Conservation (phyloP, 2,888 invertebrate species). For the Phalangium opilio region DNA sequence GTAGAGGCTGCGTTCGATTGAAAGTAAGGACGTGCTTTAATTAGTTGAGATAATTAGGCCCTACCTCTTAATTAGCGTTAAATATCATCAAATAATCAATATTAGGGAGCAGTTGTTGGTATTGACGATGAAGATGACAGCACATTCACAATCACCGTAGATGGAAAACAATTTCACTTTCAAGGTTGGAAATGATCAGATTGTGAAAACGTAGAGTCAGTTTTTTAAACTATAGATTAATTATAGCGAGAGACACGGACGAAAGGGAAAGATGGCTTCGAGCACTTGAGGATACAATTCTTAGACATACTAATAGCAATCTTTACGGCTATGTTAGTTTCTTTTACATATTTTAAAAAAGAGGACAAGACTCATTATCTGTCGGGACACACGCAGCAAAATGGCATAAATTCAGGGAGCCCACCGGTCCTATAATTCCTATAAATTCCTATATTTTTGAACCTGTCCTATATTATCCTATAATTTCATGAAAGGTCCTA, state of each 20-base stretch:
- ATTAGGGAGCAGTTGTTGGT: constrained; percentile 79
- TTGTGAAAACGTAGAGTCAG: neutral
- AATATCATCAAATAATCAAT: constrained; percentile 1
- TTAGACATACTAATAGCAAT: constrained; percentile 47
- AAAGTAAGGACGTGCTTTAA: constrained; percentile 35
- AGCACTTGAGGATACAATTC: constrained; percentile 83
- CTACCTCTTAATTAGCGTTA: neutral
- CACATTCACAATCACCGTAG: constrained; percentile 96
- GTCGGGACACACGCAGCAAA: too few relatives aligned
- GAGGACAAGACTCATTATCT: neutral
- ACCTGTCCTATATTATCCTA: too few relatives aligned
- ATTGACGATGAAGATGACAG: constrained; percentile 96
- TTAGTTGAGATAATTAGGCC: neutral
- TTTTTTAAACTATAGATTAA: neutral
- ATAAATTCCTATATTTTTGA: too few relatives aligned
- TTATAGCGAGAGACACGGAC: constrained; percentile 66
- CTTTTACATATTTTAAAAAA: too few relatives aligned
- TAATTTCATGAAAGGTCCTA: too few relatives aligned
- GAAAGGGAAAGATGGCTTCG: constrained; percentile 93
- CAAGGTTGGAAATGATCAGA: constrained; percentile 41
- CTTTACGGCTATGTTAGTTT: too few relatives aligned
- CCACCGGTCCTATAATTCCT: too few relatives aligned
- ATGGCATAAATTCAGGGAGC: too few relatives aligned
- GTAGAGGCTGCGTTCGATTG: constrained; percentile 91
- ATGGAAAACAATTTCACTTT: constrained; percentile 98